Conservation (phyloP, 2,888 invertebrate genomes). For the Amiota minor region DNA sequence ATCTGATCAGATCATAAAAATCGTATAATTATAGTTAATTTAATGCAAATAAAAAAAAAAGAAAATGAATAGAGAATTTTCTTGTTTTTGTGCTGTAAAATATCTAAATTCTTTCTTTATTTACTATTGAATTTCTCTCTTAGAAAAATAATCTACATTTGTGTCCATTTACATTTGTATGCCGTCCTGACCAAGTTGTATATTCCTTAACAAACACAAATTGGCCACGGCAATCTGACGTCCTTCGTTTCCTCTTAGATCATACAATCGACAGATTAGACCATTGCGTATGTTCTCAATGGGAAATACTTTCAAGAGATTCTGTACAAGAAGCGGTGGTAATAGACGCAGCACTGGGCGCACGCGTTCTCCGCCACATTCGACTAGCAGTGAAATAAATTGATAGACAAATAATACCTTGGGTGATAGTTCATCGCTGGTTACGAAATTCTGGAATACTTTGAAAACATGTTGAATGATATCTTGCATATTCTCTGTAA, state of each 20-base stretch:
- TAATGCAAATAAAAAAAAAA: slow-evolving; percentile 23
- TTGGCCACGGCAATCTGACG: slow-evolving; percentile 90
- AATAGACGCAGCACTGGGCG: slow-evolving; percentile 83
- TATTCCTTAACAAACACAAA: slow-evolving; percentile 88
- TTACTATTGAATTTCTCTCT: neutral
- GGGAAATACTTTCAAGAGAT: slow-evolving; percentile 80
- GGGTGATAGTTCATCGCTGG: slow-evolving; percentile 83
- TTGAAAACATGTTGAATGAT: slow-evolving; percentile 82
- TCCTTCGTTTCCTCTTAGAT: slow-evolving; percentile 83
- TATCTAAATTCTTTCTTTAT: neutral
- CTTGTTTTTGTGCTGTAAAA: too few relatives aligned
- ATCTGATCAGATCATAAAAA: neutral
- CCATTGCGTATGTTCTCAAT: slow-evolving; percentile 72
- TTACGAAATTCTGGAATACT: slow-evolving; percentile 80
- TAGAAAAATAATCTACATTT: neutral
- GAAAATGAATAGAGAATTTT: neutral
- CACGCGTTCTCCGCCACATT: slow-evolving; percentile 83
- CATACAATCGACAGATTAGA: slow-evolving; percentile 77
- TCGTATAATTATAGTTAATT: slow-evolving; percentile 28
- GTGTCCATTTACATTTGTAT: slow-evolving; percentile 62
- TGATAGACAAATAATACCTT: slow-evolving; percentile 88
- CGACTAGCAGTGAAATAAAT: slow-evolving; percentile 83
- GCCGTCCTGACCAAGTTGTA: slow-evolving; percentile 76
- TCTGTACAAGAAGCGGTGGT: slow-evolving; percentile 84
- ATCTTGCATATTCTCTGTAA: slow-evolving; percentile 80